These are phyloP conservation scores for Globia sparganii DNA, from an alignment of 2,888 invertebrate species.

Conservation along the genomic window DNA sequence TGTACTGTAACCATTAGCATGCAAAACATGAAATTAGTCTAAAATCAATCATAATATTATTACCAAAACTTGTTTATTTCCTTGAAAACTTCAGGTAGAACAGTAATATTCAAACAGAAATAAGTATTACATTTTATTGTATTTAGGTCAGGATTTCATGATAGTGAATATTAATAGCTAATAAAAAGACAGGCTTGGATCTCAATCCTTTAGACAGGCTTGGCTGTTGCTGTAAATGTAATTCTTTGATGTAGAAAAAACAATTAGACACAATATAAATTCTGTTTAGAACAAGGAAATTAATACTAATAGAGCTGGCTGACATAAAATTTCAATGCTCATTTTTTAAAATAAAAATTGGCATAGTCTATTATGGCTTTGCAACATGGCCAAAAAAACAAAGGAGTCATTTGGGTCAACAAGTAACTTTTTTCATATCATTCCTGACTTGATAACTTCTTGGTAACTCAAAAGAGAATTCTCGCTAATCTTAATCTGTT, in stretches of 20 bases:
- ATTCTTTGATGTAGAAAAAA: neutral
- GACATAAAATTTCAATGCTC: neutral
- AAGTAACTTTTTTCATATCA: slow-evolving; percentile 5
- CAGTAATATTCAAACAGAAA: neutral
- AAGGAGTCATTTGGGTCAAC: neutral
- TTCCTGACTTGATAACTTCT: slow-evolving; percentile 1
- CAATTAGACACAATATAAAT: neutral
- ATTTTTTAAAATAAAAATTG: neutral
- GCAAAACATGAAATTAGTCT: slow-evolving; percentile 24
- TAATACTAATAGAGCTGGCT: neutral
- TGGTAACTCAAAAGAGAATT: slow-evolving; percentile 19
- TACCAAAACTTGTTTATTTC: neutral
- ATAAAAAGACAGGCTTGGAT: neutral
- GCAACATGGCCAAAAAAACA: neutral
- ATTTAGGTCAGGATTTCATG: neutral
- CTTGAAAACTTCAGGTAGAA: slow-evolving; percentile 11
- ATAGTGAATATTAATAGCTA: neutral
- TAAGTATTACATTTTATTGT: neutral
- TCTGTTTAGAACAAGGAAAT: neutral
- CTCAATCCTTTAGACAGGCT: neutral
- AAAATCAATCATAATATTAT: slow-evolving; percentile 21
- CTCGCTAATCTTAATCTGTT: slow-evolving; percentile 39
- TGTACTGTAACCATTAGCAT: slow-evolving; percentile 41
- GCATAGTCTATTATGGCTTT: neutral
- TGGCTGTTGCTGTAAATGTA: neutral